Base-by-base conservation (phyloP, 2,113 vertebrate species). In the Leptobrachium leishanense region DNA sequence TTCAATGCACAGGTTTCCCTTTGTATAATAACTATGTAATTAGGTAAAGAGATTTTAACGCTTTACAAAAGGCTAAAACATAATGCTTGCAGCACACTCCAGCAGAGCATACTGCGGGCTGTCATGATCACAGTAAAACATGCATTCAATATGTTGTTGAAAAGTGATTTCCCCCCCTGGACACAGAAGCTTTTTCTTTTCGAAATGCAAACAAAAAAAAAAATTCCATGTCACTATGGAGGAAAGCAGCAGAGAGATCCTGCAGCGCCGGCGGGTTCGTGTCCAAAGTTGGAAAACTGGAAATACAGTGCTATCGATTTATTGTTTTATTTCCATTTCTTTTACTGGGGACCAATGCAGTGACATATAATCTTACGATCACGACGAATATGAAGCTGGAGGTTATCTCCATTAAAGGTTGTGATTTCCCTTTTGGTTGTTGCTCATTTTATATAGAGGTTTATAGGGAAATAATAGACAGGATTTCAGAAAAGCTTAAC, bases 121-220 rank as follows among this genome's bases (percentile, higher is more conserved):
- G 13, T 41, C 41, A 31, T 4, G 39, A 75, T 75, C 73, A 65
- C 73, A 75, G n/a, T 75, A 59, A 42, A 65, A 11, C 59, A 65
- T 15, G 43, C 73, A 46, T 66, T 46, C 15, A 53, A 66, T 31
- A 75, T 42, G 43, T 75, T 43, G 44, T 46, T 46, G 13, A 63
- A 43, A 31, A 2, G 31, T 20, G 63, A 63, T 3, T n/a, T 54
- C 31, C 7, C 63, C 75, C 72, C 46, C 75, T 31, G 50, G 75
- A 76, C 75, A 76, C 40, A 68, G 50, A 9, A 13, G 40, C 15
- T 12, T 9, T 6, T 2, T 13, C 20, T 10, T 5, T 7, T 7
- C 44, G 15, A 46, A 43, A 44, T 9, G 43, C 20, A 75, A 31
- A 73, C 13, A 59, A 12, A 15, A 1, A 73, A 7, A 62, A 39